phyloP scores from a whole-genome alignment of 2,113 vertebrate species.

The Vanacampus margaritifer region DNA sequence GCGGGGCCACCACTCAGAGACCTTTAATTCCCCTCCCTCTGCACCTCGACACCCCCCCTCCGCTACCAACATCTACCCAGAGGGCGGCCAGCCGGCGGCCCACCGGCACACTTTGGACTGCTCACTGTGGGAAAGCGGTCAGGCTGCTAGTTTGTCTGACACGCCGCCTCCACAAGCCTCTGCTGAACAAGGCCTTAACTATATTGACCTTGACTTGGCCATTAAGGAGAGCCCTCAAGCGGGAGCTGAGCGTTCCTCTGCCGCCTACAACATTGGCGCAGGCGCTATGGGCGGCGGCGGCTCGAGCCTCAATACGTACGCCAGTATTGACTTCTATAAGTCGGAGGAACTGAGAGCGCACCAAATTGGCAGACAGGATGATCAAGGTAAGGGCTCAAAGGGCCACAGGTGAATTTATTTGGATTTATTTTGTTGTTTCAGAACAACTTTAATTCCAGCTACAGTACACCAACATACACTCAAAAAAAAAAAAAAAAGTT shows the following conservation, averaged over 20 bases:
- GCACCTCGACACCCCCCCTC: conserved; percentile 52
- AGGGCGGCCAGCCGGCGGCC: conserved; percentile 54
- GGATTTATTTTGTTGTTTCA: background rate
- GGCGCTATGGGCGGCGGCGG: conserved; percentile 45
- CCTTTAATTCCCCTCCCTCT: conserved; percentile 57
- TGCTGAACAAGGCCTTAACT: conserved; percentile 78
- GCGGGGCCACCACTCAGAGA: conserved; percentile 65
- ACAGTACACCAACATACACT: no score
- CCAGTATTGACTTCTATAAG: conserved; percentile 81
- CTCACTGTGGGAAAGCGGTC: conserved; percentile 62
- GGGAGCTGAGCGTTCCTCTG: conserved; percentile 60
- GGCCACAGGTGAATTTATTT: background rate
- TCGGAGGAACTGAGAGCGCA: conserved; percentile 68
- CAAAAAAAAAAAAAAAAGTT: no score
- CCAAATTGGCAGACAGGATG: conserved; percentile 58
- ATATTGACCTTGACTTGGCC: conserved; percentile 80
- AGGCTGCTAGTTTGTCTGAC: conserved; percentile 44
- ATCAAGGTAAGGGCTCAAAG: conserved; percentile 66
- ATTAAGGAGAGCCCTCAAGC: conserved; percentile 67
- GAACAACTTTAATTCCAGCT: background rate
- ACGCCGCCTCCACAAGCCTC: conserved; percentile 61
- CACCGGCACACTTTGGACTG: conserved; percentile 65
- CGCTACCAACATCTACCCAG: conserved; percentile 61
- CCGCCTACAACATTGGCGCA: conserved; percentile 57
- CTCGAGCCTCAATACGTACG: conserved; percentile 72